Base-by-base conservation (phyloP, 2,888 invertebrate genomes). In the Taphrorychus bicolor region DNA sequence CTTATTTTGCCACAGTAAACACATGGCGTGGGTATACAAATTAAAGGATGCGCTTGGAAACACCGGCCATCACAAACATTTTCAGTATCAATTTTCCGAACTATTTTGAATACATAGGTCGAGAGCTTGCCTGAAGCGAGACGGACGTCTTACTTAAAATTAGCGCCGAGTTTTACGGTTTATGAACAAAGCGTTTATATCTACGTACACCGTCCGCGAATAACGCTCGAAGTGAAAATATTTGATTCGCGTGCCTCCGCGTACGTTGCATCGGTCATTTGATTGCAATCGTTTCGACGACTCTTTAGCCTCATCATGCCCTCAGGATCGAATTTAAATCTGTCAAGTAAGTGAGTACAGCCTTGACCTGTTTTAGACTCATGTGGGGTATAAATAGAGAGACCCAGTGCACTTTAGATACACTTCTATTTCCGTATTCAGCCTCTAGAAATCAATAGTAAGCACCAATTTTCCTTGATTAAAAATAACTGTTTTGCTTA, bases 101-200 rank as follows among this genome's bases (percentile, higher is more conserved):
- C 66, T 66, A 66, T 66, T 66, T 66, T 56, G 49, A 66, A 66
- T 45, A 17, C 17, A 45, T 52, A 57, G 56, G 42, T 58, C 22
- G 57, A 23, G 17, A 24, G 51, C 41, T 45, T 42, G 59, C 66
- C 17, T 42, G 54, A 59, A 49, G 56, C 59, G 41, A 58, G 42
- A 45, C 45, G 49, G 16, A 23, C 60, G 42, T 32, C 45, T 45
- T 67, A 67, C 45, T 45, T 67, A 67, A 67, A 67, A 58, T 67
- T 58, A 67, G 61, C 57, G 19, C 22, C 61, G 56, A 49, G 51
- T 67, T 67, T 61, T 41, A 62, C 58, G 56, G 48, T 23, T 57
- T 67, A 40, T 52, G 22, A 58, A 52, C 19, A 62, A 67, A 67
- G 57, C 58, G 57, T 14, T 49, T 54, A 17, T 53, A 52, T 59